These are phyloP conservation scores for Coregonus clupeaformis DNA, from an alignment of 2,113 vertebrate genomes.

Conservation along the genomic window DNA sequence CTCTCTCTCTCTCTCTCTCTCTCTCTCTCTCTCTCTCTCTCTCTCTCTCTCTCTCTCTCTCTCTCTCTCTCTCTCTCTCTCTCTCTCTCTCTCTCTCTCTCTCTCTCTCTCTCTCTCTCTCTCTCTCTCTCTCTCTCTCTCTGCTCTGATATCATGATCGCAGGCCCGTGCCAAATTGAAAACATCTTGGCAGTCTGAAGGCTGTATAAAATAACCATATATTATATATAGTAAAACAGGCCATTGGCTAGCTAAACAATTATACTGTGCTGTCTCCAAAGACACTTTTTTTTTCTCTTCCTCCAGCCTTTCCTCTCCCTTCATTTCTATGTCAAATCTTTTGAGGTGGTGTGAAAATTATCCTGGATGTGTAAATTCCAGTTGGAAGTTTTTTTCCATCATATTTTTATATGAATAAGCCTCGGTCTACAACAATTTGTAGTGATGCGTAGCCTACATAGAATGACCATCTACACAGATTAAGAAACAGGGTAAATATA, in stretches of 20 bases:
- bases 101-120: slow-evolving; percentile 21
- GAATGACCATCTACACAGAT: slow-evolving; percentile 57
- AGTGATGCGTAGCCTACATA: slow-evolving; percentile 28
- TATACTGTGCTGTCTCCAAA: slow-evolving; percentile 72
- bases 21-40: neutral
- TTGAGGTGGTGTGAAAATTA: slow-evolving; percentile 62
- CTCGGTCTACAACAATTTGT: slow-evolving; percentile 55
- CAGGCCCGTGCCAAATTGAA: slow-evolving; percentile 81
- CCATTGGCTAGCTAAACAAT: slow-evolving; percentile 76
- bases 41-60: neutral
- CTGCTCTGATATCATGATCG: slow-evolving; percentile 82
- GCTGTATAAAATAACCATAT: slow-evolving; percentile 81
- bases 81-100: slow-evolving; percentile 33
- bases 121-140: slow-evolving; percentile 16
- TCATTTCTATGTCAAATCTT: slow-evolving; percentile 66
- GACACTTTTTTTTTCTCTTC: slow-evolving; percentile 44
- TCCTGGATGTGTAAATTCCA: slow-evolving; percentile 64
- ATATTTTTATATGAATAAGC: slow-evolving; percentile 52
- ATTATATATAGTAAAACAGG: slow-evolving; percentile 79
- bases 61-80: slow-evolving; percentile 39
- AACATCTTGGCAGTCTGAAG: slow-evolving; percentile 81
- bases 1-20: neutral
- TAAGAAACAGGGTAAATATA: slow-evolving; percentile 63
- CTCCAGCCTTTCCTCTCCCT: slow-evolving; percentile 33
- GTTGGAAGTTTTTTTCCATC: slow-evolving; percentile 45